phyloP scores from a whole-genome alignment of 2,888 invertebrate species.

The Drosophila tanythrix region DNA sequence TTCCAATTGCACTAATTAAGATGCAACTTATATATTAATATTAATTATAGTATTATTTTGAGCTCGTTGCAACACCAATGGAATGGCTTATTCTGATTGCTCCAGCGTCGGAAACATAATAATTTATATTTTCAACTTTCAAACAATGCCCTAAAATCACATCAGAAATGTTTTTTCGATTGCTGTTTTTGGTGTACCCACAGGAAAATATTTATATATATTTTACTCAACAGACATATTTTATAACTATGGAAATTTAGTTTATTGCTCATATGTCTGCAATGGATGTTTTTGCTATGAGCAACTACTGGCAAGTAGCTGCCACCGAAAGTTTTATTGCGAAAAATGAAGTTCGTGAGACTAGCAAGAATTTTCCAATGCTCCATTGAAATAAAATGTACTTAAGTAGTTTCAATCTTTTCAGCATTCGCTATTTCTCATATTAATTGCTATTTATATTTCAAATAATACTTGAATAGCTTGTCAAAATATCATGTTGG shows the following conservation, averaged over 20 bases:
- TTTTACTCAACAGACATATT: background rate
- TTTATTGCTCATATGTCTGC: background rate
- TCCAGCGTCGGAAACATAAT: background rate
- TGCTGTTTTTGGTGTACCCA: slow-evolving; percentile 1
- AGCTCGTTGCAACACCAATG: background rate
- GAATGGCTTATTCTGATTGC: background rate
- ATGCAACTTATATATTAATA: background rate
- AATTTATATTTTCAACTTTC: background rate
- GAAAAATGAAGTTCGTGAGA: slow-evolving; percentile 17
- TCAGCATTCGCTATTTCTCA: background rate
- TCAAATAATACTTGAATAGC: background rate
- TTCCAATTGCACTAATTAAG: background rate
- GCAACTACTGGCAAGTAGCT: background rate
- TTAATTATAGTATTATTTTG: background rate
- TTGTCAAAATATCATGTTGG: background rate
- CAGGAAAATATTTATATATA: slow-evolving; percentile 6
- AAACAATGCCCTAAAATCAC: background rate
- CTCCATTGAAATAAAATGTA: slow-evolving; percentile 5
- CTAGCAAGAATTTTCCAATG: background rate
- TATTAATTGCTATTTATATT: background rate
- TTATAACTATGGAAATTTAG: background rate
- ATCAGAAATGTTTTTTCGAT: background rate
- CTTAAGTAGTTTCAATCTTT: background rate
- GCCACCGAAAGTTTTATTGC: slow-evolving; percentile 8
- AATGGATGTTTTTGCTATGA: slow-evolving; percentile 40